Conservation (phyloP, 2,797 vertebrate genomes). For the Coccyzus lansbergi region DNA sequence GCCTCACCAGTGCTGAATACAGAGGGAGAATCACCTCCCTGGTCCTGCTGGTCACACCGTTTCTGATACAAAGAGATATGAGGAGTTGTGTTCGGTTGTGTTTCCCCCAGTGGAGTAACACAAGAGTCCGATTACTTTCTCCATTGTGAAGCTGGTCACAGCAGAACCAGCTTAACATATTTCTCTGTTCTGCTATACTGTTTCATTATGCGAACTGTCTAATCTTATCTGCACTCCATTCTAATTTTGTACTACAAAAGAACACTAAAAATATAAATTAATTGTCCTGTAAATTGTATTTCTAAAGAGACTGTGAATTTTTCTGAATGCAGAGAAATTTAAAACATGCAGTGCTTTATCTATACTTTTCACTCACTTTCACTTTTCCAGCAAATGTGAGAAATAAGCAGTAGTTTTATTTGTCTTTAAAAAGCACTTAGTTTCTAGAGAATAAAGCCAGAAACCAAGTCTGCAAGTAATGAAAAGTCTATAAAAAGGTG, state of each 20-base stretch:
- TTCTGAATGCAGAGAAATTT: neutral
- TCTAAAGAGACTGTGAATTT: neutral
- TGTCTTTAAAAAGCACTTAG: neutral
- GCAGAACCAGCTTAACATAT: neutral
- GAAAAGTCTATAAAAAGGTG: neutral
- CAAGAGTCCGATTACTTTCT: neutral
- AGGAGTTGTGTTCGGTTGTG: accelerated
- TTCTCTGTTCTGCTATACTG: neutral
- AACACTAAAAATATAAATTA: neutral
- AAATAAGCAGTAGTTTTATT: neutral
- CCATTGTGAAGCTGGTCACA: neutral
- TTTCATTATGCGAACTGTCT: neutral
- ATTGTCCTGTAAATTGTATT: neutral
- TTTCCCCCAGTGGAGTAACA: neutral
- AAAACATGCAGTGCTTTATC: neutral
- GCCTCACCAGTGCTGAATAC: no score
- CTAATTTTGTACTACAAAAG: neutral
- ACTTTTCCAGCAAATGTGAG: neutral
- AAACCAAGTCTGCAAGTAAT: neutral
- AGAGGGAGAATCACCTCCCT: no score
- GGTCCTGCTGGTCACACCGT: no score
- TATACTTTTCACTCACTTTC: neutral
- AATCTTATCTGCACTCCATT: neutral
- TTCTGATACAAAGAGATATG: no score
- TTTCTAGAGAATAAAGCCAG: neutral